These are phyloP conservation scores for Clarias fuscus DNA, from an alignment of 2,797 vertebrate genomes.

Conservation along the genomic window DNA sequence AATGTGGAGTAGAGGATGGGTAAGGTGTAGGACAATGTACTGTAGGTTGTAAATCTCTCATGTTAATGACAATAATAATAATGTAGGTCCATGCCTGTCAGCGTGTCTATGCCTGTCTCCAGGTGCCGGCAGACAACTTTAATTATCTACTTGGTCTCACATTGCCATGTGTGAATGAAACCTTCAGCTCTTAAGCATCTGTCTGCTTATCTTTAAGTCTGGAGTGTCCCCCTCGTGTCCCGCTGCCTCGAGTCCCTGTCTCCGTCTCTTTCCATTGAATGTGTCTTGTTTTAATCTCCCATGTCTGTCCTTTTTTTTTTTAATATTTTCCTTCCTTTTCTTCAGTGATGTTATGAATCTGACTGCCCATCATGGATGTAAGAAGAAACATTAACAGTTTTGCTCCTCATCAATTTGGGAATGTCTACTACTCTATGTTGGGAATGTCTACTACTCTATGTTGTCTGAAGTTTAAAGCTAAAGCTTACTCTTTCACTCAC, in stretches of 20 bases:
- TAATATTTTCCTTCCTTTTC: not conserved
- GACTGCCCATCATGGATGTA: not conserved
- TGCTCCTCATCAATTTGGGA: not conserved
- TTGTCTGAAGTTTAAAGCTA: not conserved
- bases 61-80: constrained; percentile 34
- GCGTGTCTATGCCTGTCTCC: constrained; percentile 20
- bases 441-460: not conserved
- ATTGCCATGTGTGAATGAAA: constrained; percentile 34
- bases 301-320: not conserved
- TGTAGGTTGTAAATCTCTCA: constrained; percentile 24
- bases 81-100: constrained; percentile 10
- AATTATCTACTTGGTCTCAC: constrained; percentile 35
- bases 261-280: too few relatives aligned
- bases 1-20: constrained; percentile 12
- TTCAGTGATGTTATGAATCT: not conserved
- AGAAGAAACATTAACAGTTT: not conserved
- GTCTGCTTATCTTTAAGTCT: not conserved
- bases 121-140: constrained; percentile 35
- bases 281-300: not conserved
- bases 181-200: constrained; percentile 22
- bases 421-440: not conserved
- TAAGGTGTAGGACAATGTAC: constrained; percentile 2
- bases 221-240: constrained; percentile 4
- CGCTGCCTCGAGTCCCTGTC: not conserved
- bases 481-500: too few relatives aligned